phyloP scores from a whole-genome alignment of 2,888 invertebrate genomes.

The Cheilosia grossa region DNA sequence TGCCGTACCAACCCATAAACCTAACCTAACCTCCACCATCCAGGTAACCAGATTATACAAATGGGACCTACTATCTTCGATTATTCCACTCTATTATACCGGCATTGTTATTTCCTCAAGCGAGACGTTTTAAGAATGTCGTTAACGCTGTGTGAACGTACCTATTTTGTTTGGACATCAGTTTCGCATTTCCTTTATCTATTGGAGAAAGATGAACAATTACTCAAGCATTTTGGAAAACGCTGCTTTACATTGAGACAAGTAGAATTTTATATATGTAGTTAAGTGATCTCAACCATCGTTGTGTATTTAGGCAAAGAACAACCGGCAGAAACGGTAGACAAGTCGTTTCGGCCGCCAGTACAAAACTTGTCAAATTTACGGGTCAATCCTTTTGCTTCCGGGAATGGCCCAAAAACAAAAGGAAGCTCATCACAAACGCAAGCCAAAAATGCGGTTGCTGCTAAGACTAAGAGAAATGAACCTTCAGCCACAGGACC shows the following conservation, averaged over 20 bases:
- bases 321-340: slow-evolving; percentile 66
- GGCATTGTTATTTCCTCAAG: too few species aligned
- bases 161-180: not conserved
- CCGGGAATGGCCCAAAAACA: slow-evolving; percentile 75
- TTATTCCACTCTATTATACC: too few species aligned
- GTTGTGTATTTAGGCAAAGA: slow-evolving; percentile 63
- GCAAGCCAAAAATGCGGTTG: slow-evolving; percentile 32
- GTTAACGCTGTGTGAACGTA: too few species aligned
- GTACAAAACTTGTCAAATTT: slow-evolving; percentile 73
- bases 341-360: slow-evolving; percentile 69
- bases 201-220: not conserved
- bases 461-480: slow-evolving; percentile 37
- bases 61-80: too few species aligned
- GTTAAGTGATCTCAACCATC: slow-evolving; percentile 26
- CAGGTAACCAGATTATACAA: too few species aligned
- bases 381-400: slow-evolving; percentile 76
- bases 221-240: slow-evolving; percentile 53
- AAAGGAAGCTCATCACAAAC: slow-evolving; percentile 65
- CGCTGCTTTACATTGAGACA: slow-evolving; percentile 35
- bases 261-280: not conserved
- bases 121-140: too few species aligned
- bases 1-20: too few species aligned
- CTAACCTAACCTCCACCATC: too few species aligned
- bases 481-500: slow-evolving; percentile 72
- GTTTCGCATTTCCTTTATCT: not conserved